phyloP scores from a whole-genome alignment of 2,797 vertebrate species.

The Melanotaenia parkinsoni region DNA sequence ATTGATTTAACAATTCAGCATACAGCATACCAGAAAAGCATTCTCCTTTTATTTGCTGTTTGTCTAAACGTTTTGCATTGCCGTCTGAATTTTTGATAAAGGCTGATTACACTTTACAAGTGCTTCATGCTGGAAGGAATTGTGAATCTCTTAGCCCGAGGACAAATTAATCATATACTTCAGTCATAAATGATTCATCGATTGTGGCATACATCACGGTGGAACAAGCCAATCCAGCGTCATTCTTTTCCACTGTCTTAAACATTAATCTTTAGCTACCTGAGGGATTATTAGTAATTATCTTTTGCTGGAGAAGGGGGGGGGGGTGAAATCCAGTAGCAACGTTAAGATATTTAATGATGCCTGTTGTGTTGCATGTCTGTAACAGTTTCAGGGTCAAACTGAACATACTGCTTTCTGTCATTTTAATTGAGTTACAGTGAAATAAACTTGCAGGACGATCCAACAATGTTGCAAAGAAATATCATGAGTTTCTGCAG shows the following conservation, averaged over 20 bases:
- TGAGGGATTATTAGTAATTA: constrained; percentile 61
- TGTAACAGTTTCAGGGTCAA: constrained; percentile 1
- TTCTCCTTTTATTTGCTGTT: constrained; percentile 7
- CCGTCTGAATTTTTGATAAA: constrained; percentile 10
- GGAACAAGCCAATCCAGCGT: constrained; percentile 34
- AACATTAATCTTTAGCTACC: constrained; percentile 54
- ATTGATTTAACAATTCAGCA: constrained; percentile 24
- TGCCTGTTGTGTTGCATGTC: constrained; percentile 15
- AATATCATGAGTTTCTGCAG: constrained; percentile 5
- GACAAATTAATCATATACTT: constrained; percentile 35
- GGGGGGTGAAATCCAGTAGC: constrained; percentile 41
- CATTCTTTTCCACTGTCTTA: constrained; percentile 28
- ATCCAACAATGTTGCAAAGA: constrained; percentile 19
- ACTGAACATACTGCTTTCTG: constrained; percentile 5
- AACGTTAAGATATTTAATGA: constrained; percentile 53
- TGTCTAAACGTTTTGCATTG: not conserved
- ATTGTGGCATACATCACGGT: constrained; percentile 9
- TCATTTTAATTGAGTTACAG: constrained; percentile 26
- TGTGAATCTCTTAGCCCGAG: constrained; percentile 1
- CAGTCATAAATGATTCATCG: constrained; percentile 43
- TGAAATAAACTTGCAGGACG: constrained; percentile 21
- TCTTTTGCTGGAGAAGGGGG: constrained; percentile 42
- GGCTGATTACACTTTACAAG: constrained; percentile 15
- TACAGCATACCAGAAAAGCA: not conserved
- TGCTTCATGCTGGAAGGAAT: constrained; percentile 14